Evolutionary conservation across 2,113 vertebrate species (phyloP).

Genomic region (Semicossyphus pulcher): DNA sequence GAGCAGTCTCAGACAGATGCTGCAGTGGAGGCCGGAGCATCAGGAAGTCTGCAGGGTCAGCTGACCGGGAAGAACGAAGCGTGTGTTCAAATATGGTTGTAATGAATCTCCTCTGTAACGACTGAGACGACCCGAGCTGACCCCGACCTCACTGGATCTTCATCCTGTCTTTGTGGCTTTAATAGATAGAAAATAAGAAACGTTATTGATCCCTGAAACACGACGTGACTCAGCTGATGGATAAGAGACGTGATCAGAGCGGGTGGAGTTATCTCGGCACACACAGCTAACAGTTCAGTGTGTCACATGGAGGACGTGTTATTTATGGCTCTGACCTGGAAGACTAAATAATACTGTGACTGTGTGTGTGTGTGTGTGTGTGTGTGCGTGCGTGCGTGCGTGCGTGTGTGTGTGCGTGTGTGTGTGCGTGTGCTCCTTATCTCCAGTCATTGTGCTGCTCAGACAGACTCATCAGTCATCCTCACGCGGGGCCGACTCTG

Average conservation of each 20-base stretch:
- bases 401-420: neutral
- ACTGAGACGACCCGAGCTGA: conserved; percentile 25
- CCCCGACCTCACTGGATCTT: no score
- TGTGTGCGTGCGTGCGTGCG: no score
- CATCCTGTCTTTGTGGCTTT: neutral
- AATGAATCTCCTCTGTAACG: conserved; percentile 69
- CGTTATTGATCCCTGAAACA: neutral
- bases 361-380: conserved; percentile 46
- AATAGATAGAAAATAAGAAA: neutral
- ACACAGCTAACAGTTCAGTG: conserved; percentile 24
- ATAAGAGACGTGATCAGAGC: no score
- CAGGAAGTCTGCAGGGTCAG: conserved; percentile 65
- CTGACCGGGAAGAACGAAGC: conserved; percentile 64
- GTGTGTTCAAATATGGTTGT: conserved; percentile 67
- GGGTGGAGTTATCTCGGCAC: conserved; percentile 39
- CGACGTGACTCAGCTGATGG: no score
- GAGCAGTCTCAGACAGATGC: conserved; percentile 59
- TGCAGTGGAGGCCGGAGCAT: conserved; percentile 43
- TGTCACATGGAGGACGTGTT: conserved; percentile 46
- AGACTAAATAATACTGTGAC: conserved; percentile 59
- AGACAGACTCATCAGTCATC: conserved; percentile 71
- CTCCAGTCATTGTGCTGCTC: conserved; percentile 62
- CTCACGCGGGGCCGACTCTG: conserved; percentile 49
- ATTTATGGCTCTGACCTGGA: conserved; percentile 47
- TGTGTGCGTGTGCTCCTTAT: conserved; percentile 49